Evolutionary conservation across 2,797 vertebrate species (phyloP).

Genomic region (Rhinophrynus dorsalis): DNA sequence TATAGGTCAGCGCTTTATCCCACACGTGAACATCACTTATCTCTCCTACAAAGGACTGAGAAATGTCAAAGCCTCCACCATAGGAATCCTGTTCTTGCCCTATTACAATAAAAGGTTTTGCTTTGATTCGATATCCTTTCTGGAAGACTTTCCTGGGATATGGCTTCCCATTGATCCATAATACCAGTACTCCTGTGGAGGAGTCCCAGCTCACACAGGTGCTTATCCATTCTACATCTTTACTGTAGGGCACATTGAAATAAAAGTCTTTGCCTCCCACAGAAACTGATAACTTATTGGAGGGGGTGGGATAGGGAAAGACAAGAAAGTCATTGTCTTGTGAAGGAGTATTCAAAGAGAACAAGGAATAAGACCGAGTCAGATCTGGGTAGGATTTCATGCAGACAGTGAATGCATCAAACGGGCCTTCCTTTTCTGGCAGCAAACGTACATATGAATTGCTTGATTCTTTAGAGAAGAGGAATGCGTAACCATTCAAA

Average conservation of each 20-base stretch:
- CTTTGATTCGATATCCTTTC: slow-evolving; percentile 63
- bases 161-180: slow-evolving; percentile 66
- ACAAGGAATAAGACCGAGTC: slow-evolving; percentile 54
- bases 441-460: slow-evolving; percentile 54
- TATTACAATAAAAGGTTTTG: slow-evolving; percentile 61
- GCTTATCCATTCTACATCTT: neutral
- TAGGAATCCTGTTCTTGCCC: slow-evolving; percentile 74
- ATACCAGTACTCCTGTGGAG: neutral
- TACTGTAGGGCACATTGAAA: neutral
- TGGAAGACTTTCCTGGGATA: slow-evolving; percentile 71
- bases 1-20: slow-evolving; percentile 62
- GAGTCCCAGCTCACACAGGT: slow-evolving; percentile 16
- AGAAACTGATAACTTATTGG: neutral
- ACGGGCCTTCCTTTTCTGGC: neutral
- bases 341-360: slow-evolving; percentile 54
- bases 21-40: slow-evolving; percentile 72
- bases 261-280: neutral
- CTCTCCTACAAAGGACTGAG: slow-evolving; percentile 72
- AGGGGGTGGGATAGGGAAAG: slow-evolving; percentile 51
- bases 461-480: slow-evolving; percentile 59
- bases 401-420: slow-evolving; percentile 62
- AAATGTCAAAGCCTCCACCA: slow-evolving; percentile 58
- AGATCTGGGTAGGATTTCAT: slow-evolving; percentile 63
- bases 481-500: slow-evolving; percentile 61
- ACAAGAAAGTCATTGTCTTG: slow-evolving; percentile 55